Base-by-base conservation (phyloP, 2,797 vertebrate genomes). In the Toxotes lorentzi region DNA sequence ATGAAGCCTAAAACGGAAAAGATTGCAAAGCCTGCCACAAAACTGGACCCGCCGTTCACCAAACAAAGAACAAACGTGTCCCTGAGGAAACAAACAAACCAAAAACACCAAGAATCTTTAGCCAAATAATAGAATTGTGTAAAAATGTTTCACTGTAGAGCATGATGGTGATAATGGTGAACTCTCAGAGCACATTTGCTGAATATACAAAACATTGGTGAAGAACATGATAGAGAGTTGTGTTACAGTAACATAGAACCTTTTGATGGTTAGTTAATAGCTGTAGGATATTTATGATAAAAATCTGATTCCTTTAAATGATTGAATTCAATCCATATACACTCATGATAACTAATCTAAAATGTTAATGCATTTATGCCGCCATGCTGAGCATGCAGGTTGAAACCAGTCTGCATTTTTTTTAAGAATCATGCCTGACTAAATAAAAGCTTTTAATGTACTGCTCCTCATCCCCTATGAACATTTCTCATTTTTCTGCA, bases 1-100 rank as follows among this genome's bases (percentile, higher is more conserved):
- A 94, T 94, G 38, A 93, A 94, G 23, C 93, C 93, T 81, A 94
- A 81, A 77, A 93, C 92, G 10, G 93, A 94, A 80, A 94, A 94
- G 73, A 94, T 94, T n/a, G 93, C 93, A 73, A 94, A 93, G 0
- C 93, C 93, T 45, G 92, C 93, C 47, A 94, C 91, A 63, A 94
- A 94, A 77, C 93, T 94, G 21, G 93, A 91, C 2, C 88, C 88
- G 2, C 90, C 93, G 5, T 94, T 94, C 72, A 94, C 88, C 83
- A 94, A 77, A 87, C 93, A 94, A 16, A 94, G 86, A 79, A 93
- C 51, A 83, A 93, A 94, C 2, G 93, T 93, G 87, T 94, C 93
- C 79, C 93, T 94, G 79, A 24, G 45, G 58, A 70, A 60, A 43
- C 21, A 84, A 80, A 80, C n/a, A 74, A 66, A 66, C 32, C 6